These are phyloP conservation scores for Coregonus ussuriensis DNA, from an alignment of 2,797 vertebrate genomes.

Conservation along the genomic window DNA sequence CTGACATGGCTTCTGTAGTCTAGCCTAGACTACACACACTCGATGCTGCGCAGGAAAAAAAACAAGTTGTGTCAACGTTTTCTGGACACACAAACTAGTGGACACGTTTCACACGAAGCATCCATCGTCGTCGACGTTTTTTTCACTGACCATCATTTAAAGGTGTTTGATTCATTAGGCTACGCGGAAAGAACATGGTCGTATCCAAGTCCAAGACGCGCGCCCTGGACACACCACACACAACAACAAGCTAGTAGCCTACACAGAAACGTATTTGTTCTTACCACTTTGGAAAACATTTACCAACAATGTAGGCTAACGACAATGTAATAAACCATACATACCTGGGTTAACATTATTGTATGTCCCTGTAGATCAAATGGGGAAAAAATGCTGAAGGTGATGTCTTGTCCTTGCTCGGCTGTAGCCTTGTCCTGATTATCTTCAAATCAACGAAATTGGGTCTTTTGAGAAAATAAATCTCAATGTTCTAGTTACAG, in stretches of 20 bases:
- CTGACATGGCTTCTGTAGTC: neutral
- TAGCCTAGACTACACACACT: neutral
- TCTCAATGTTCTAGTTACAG: neutral
- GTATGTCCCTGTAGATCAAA: neutral
- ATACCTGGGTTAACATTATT: neutral
- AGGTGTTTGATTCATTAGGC: neutral
- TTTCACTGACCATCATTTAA: neutral
- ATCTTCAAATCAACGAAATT: neutral
- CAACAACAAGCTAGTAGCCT: neutral
- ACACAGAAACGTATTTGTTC: neutral
- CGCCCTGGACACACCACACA: neutral
- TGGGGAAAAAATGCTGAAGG: neutral
- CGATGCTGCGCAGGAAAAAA: neutral
- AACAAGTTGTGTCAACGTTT: neutral
- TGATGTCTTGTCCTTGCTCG: neutral
- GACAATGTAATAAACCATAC: neutral
- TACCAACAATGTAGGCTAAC: neutral
- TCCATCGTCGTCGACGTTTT: neutral
- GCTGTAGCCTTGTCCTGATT: neutral
- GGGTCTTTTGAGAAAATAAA: neutral
- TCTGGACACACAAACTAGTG: neutral
- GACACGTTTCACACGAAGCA: neutral
- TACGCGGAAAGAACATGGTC: neutral
- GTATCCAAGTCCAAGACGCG: neutral
- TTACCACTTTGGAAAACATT: neutral